Percentiles rank a stretch among this genome's conserved stretches.
Conservation (phyloP, 1,140 invertebrate species). For the Trypoxylus dichotomus region DNA sequence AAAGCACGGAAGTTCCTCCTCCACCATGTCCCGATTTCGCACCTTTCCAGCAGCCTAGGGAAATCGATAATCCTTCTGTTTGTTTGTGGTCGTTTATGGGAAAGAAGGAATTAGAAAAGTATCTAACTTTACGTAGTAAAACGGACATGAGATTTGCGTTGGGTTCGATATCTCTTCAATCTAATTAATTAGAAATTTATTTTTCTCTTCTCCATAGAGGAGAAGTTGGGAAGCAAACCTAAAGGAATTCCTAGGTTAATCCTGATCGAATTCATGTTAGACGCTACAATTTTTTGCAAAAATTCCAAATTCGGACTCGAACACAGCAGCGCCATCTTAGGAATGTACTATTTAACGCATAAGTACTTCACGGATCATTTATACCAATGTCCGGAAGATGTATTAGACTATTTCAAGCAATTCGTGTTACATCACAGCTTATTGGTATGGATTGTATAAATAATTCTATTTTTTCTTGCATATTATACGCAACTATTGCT, state of each 20-base stretch:
- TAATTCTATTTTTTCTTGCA: neutral
- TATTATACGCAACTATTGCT: too few relatives aligned
- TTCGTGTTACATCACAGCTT: constrained; percentile 44
- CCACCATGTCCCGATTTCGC: neutral
- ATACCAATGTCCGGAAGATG: constrained; percentile 43
- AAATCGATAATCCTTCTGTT: constrained; percentile 31
- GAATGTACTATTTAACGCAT: constrained; percentile 48
- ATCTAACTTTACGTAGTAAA: constrained; percentile 36
- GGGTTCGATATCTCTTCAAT: constrained; percentile 32
- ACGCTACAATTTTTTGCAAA: constrained; percentile 45
- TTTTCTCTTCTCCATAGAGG: constrained; percentile 32
- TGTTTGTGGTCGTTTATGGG: constrained; percentile 43
- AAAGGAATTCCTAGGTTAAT: constrained; percentile 43
- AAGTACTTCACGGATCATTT: constrained; percentile 43
- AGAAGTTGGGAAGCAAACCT: constrained; percentile 35
- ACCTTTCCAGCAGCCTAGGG: neutral
- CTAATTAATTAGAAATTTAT: too few relatives aligned
- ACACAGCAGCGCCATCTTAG: constrained; percentile 45
- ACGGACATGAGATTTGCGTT: constrained; percentile 37
- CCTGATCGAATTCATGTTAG: constrained; percentile 44
- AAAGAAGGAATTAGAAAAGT: constrained; percentile 39
- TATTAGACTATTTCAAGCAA: constrained; percentile 49
- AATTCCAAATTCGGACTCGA: constrained; percentile 36
- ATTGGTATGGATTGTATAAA: constrained; percentile 38
- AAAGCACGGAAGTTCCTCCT: neutral